Evolutionary conservation across 2,113 vertebrate genomes (phyloP).

Genomic region (Dicrurus megarhynchus): DNA sequence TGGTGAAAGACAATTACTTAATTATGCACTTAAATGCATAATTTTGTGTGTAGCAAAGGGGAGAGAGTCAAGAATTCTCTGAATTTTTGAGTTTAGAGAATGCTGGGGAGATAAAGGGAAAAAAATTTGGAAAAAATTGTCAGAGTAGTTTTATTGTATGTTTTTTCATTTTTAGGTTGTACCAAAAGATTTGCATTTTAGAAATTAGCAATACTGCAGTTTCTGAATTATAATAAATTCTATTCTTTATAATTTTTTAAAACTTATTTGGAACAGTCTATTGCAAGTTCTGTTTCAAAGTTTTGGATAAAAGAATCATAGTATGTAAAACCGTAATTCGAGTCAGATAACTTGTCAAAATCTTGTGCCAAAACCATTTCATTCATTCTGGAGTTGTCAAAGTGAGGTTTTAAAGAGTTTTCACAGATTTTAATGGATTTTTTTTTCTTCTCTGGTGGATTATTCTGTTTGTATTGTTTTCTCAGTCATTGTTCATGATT

Average conservation of each 20-base stretch:
- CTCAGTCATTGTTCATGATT: neutral
- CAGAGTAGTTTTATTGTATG: neutral
- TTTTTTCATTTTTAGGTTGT: neutral
- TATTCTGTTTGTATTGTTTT: neutral
- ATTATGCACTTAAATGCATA: neutral
- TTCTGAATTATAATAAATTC: neutral
- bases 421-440: neutral
- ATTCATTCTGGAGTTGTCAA: neutral
- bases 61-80: neutral
- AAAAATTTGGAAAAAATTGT: neutral
- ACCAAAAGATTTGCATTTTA: neutral
- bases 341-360: neutral
- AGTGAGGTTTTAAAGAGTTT: neutral
- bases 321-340: neutral
- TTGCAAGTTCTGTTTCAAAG: neutral
- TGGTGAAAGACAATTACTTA: neutral
- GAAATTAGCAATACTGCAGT: neutral
- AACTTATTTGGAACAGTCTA: neutral
- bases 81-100: neutral
- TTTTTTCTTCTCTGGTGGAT: neutral
- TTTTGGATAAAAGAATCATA: neutral
- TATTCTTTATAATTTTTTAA: neutral
- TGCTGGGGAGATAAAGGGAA: neutral
- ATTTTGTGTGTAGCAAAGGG: neutral
- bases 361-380: neutral